A percentile compares a stretch with the other conserved stretches of the same genome.
Conservation (phyloP, 2,888 invertebrate genomes). For the Brachypalpus laphriformis region DNA sequence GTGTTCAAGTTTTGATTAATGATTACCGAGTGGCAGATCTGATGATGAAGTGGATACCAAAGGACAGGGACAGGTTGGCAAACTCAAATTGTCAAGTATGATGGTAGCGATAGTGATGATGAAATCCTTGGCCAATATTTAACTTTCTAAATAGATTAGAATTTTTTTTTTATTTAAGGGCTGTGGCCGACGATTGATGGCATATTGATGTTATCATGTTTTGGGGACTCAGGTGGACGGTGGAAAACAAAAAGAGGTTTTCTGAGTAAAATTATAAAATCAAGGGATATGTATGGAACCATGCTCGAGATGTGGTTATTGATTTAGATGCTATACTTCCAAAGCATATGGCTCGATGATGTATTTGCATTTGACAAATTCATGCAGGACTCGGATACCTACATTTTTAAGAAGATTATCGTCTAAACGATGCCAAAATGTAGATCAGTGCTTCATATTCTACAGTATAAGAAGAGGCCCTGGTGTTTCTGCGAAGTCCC, state of each 20-base stretch:
- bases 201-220: neutral
- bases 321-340: too few species aligned
- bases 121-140: neutral
- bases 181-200: neutral
- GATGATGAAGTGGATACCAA: constrained; percentile 47
- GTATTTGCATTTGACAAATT: too few species aligned
- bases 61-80: constrained; percentile 40
- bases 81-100: constrained; percentile 35
- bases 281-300: too few species aligned
- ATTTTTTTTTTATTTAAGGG: constrained; percentile 1
- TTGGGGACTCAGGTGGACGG: neutral
- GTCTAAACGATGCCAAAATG: too few species aligned
- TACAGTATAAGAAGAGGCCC: too few species aligned
- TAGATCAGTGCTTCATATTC: too few species aligned
- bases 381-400: too few species aligned
- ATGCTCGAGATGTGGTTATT: too few species aligned
- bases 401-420: too few species aligned
- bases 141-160: constrained; percentile 40
- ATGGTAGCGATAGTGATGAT: constrained; percentile 6
- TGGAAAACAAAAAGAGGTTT: neutral
- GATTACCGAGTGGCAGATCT: constrained; percentile 32
- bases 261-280: neutral
- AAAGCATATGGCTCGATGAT: too few species aligned
- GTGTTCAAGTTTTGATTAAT: constrained; percentile 56
- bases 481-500: too few species aligned